Evolutionary conservation across 2,113 vertebrate genomes (phyloP).

Genomic region (Rhinoderma darwinii): DNA sequence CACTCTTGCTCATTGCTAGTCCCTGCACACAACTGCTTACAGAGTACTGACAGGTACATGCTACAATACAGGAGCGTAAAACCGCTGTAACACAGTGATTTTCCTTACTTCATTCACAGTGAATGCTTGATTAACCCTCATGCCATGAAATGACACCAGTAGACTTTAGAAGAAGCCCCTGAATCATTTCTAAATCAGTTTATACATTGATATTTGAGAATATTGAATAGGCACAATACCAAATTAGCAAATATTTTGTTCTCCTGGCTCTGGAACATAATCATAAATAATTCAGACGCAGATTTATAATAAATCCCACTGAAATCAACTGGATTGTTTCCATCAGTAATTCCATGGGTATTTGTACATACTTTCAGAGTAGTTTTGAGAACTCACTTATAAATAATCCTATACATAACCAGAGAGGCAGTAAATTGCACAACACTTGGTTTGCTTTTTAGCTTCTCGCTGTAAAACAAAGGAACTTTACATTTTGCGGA

Average conservation of each 20-base stretch:
- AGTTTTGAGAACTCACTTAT: not conserved
- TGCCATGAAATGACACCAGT: conserved; percentile 34
- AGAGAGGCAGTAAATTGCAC: conserved; percentile 10
- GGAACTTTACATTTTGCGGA: not conserved
- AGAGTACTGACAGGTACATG: not conserved
- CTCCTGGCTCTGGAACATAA: not conserved
- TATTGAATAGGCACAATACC: not conserved
- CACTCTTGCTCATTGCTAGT: not conserved
- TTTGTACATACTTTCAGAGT: not conserved
- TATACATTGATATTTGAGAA: conserved; percentile 1
- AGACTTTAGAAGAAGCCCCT: not conserved
- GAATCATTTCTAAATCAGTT: conserved; percentile 40
- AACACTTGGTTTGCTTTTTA: conserved; percentile 24
- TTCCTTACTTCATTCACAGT: conserved; percentile 30
- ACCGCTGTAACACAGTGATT: conserved; percentile 13
- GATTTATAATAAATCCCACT: conserved; percentile 51
- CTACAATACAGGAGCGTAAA: not conserved
- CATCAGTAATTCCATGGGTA: conserved; percentile 33
- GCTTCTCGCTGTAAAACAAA: not conserved
- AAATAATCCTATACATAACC: conserved; percentile 27
- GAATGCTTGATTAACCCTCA: conserved; percentile 38
- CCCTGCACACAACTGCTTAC: not conserved
- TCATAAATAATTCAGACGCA: conserved; percentile 34
- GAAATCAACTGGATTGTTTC: conserved; percentile 37
- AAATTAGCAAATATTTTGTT: conserved; percentile 43